phyloP scores from a whole-genome alignment of 2,888 invertebrate species.

The Diplolepis rosae region DNA sequence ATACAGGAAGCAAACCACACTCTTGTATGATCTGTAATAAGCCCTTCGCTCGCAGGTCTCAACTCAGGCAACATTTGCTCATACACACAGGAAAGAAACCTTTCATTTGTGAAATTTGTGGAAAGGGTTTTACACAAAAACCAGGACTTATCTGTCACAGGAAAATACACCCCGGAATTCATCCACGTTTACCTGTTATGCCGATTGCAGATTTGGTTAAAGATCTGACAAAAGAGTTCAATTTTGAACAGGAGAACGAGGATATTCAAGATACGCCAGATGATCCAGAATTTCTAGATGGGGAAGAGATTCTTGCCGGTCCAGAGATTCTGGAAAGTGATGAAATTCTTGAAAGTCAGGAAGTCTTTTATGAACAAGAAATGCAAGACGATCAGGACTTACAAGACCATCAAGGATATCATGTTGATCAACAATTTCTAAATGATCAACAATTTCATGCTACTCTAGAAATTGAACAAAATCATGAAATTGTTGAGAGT shows the following conservation, averaged over 20 bases:
- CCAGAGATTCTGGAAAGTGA: background rate
- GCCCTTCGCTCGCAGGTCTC: conserved; percentile 68
- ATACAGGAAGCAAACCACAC: conserved; percentile 69
- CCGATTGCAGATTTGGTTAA: conserved; percentile 71
- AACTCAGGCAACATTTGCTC: conserved; percentile 68
- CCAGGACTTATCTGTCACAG: conserved; percentile 70
- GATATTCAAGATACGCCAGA: background rate
- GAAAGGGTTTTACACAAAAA: conserved; percentile 70
- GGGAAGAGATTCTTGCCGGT: background rate
- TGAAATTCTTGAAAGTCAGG: background rate
- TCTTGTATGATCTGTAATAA: conserved; percentile 69
- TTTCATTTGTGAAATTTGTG: conserved; percentile 70
- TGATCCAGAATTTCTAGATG: background rate
- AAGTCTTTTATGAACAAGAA: conserved; percentile 14
- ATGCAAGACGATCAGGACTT: background rate
- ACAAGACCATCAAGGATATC: background rate
- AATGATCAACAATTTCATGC: background rate
- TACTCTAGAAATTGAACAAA: background rate
- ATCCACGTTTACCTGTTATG: conserved; percentile 71
- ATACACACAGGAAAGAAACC: conserved; percentile 71
- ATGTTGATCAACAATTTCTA: conserved; percentile 2
- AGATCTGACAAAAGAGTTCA: conserved; percentile 64
- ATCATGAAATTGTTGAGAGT: background rate
- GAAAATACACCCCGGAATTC: conserved; percentile 69
- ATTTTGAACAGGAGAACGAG: conserved; percentile 30